Evolutionary conservation across 2,888 invertebrate genomes (phyloP).

Genomic region (Nipponacmea schrenckii): DNA sequence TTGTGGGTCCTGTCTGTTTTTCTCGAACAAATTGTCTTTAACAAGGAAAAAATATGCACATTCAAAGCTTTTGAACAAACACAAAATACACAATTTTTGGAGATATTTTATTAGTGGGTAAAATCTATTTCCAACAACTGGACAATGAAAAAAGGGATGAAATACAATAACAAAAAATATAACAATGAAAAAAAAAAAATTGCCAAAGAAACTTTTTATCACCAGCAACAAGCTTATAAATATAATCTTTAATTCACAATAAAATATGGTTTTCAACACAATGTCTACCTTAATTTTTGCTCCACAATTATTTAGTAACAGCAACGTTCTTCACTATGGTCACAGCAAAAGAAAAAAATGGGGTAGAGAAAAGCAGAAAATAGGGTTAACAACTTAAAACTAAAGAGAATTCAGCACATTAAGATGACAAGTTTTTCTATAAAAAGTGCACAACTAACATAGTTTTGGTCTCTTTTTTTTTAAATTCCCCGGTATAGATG

Average conservation of each 20-base stretch:
- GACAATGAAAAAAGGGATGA: conserved; percentile 1
- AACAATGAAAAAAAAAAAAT: conserved; percentile 4
- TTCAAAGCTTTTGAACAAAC: too few species aligned
- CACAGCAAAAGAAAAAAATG: not conserved
- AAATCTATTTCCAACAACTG: conserved; percentile 8
- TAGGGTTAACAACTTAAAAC: not conserved
- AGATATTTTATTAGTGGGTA: conserved; percentile 7
- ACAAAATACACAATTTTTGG: not conserved
- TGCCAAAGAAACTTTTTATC: not conserved
- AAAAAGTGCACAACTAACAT: conserved; percentile 7
- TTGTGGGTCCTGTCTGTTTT: too few species aligned
- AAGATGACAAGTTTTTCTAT: not conserved
- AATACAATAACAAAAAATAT: conserved; percentile 6
- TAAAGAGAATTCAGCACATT: not conserved
- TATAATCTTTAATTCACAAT: not conserved
- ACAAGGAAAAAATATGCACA: too few species aligned
- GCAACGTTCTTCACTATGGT: not conserved
- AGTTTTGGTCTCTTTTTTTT: not conserved
- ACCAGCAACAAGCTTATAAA: not conserved
- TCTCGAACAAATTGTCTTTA: too few species aligned
- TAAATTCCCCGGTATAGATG: not conserved
- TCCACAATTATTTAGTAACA: not conserved
- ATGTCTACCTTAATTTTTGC: not conserved
- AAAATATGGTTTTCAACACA: not conserved
- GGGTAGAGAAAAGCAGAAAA: not conserved